Evolutionary conservation across 2,888 invertebrate species (phyloP).

Genomic region (Drosophila fungiperda): DNA sequence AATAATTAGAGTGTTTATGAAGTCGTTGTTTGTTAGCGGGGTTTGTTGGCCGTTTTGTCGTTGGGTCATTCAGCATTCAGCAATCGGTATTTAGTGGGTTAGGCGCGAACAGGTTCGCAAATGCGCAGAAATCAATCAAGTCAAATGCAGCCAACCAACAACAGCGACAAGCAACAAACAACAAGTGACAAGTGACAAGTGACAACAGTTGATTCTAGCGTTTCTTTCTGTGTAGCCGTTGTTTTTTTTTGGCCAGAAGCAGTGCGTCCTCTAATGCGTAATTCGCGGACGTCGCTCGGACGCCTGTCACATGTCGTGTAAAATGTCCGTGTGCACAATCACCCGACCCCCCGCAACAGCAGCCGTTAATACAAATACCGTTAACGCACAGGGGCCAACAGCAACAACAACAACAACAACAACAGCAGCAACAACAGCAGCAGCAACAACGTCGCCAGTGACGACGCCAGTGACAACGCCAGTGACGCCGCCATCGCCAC

Average conservation of each 20-base stretch:
- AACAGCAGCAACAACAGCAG: not conserved
- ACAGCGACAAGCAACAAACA: conserved; percentile 15
- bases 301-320: conserved; percentile 66
- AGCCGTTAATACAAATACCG: too few species aligned
- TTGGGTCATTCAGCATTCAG: not conserved
- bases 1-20: conserved; percentile 14
- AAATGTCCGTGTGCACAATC: conserved; percentile 85
- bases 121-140: conserved; percentile 56
- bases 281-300: conserved; percentile 28
- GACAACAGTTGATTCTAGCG: conserved; percentile 7
- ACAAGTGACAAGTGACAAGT: conserved; percentile 16
- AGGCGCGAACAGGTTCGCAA: conserved; percentile 62
- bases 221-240: not conserved
- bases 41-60: not conserved
- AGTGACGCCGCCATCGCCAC: conserved; percentile 70
- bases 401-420: conserved; percentile 10
- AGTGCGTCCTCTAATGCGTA: conserved; percentile 52
- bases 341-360: conserved; percentile 55
- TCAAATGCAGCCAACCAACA: conserved; percentile 15
- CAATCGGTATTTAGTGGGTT: conserved; percentile 17
- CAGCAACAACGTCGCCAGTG: conserved; percentile 2
- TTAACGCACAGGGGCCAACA: conserved; percentile 20
- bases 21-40: not conserved
- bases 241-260: conserved; percentile 6
- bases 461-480: conserved; percentile 48